phyloP scores from a whole-genome alignment of 2,888 invertebrate species.

The Podabrus alpinus region DNA sequence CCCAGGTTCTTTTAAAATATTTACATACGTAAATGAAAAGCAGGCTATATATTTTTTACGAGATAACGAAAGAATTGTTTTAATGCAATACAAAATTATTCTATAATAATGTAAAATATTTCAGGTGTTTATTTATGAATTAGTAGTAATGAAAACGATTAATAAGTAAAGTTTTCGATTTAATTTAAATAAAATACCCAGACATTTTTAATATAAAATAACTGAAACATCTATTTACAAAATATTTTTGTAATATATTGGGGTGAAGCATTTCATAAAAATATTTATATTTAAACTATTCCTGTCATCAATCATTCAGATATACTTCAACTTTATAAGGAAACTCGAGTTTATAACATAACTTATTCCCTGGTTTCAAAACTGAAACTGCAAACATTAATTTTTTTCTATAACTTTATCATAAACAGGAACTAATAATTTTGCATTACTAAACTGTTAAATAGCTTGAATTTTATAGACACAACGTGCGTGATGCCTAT shows the following conservation, averaged over 20 bases:
- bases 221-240: not conserved
- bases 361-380: not conserved
- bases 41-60: not conserved
- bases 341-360: not conserved
- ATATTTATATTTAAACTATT: conserved; percentile 18
- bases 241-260: not conserved
- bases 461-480: not conserved
- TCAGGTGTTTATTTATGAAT: not conserved
- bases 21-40: conserved; percentile 13
- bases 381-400: not conserved
- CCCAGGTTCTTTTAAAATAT: conserved; percentile 12
- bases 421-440: not conserved
- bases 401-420: not conserved
- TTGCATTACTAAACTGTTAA: not conserved
- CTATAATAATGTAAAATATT: not conserved
- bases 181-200: no score
- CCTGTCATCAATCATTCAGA: conserved; percentile 22
- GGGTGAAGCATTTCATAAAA: not conserved
- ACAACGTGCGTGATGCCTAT: not conserved
- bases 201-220: not conserved
- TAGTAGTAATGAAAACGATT: not conserved
- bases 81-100: not conserved
- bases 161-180: no score
- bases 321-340: conserved; percentile 10
- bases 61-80: not conserved